These are phyloP conservation scores for Remorina albescens DNA, from an alignment of 2,797 vertebrate genomes.

Conservation along the genomic window DNA sequence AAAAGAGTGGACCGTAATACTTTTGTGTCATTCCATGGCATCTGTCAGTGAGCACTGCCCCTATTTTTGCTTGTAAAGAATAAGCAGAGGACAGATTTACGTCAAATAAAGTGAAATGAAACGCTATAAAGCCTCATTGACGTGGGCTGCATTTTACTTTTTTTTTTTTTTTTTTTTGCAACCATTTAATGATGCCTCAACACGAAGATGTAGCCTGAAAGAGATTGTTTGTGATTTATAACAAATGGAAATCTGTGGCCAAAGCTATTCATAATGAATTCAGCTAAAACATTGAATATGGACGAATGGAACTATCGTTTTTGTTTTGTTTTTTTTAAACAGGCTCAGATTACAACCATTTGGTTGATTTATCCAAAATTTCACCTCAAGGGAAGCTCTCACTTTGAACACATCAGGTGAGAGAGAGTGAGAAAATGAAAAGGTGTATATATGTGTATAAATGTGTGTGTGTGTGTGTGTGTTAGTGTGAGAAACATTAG, in stretches of 20 bases:
- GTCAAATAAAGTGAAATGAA: background rate
- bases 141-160: background rate
- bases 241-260: slow-evolving; percentile 9
- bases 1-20: background rate
- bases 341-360: slow-evolving; percentile 1
- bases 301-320: background rate
- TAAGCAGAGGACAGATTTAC: background rate
- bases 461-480: slow-evolving; percentile 1
- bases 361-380: slow-evolving; percentile 17
- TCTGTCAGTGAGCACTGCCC: background rate
- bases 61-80: background rate
- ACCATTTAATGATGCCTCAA: background rate
- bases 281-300: background rate
- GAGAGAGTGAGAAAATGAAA: background rate
- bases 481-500: slow-evolving; percentile 1
- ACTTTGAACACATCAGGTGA: slow-evolving; percentile 29
- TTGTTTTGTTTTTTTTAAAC: slow-evolving; percentile 14
- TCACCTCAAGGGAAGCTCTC: slow-evolving; percentile 15
- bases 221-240: slow-evolving; percentile 5
- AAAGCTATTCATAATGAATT: background rate
- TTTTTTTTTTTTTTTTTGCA: no score
- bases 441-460: background rate
- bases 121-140: background rate
- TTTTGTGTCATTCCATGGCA: background rate
- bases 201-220: background rate